Percentiles rank a stretch among this genome's conserved stretches.
phyloP scores from a whole-genome alignment of 2,113 vertebrate species.

The Engraulis encrasicolus region DNA sequence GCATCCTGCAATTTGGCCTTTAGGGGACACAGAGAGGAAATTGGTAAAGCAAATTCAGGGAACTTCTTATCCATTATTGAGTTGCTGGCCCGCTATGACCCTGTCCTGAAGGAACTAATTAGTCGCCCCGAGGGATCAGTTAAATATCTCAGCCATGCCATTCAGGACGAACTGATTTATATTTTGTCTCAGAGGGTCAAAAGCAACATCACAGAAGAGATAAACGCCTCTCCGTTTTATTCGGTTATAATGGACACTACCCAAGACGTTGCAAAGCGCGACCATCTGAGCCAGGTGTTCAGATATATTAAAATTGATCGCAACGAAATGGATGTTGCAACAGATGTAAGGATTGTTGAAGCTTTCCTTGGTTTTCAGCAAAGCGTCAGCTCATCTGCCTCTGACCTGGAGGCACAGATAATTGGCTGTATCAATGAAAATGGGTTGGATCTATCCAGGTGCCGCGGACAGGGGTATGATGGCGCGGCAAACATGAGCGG shows the following conservation, averaged over 20 bases:
- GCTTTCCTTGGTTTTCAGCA: constrained; percentile 16
- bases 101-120: constrained; percentile 15
- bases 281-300: constrained; percentile 25
- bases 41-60: not conserved
- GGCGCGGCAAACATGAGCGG: constrained; percentile 30
- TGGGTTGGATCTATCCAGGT: not conserved
- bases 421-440: too few relatives aligned
- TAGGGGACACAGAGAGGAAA: not conserved
- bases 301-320: constrained; percentile 18
- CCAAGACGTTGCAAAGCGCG: constrained; percentile 6
- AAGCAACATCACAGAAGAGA: not conserved
- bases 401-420: too few relatives aligned
- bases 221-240: not conserved
- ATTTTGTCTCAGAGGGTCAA: constrained; percentile 6
- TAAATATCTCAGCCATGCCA: constrained; percentile 6
- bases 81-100: constrained; percentile 11
- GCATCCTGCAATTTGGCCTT: not conserved
- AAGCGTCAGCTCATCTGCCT: not conserved
- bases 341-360: not conserved
- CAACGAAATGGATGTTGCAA: not conserved
- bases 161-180: constrained; percentile 19
- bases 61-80: constrained; percentile 20
- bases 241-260: constrained; percentile 28
- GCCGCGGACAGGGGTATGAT: constrained; percentile 13
- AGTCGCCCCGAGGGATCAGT: not conserved